These are phyloP conservation scores for Drosophila gaucha DNA, from an alignment of 2,888 invertebrate species.

Conservation along the genomic window DNA sequence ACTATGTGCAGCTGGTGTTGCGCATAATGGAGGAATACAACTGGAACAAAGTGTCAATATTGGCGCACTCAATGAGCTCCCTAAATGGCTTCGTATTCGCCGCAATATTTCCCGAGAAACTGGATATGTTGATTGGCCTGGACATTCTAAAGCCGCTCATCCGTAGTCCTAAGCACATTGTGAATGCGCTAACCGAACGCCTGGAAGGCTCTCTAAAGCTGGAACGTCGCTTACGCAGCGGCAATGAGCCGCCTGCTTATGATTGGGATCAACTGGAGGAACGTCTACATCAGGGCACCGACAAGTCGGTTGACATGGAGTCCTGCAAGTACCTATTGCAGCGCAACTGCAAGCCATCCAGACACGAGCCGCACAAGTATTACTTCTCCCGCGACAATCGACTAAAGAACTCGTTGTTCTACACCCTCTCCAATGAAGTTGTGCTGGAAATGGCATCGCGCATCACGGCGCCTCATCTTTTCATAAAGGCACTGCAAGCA, in stretches of 20 bases:
- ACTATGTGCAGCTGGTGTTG: conserved; percentile 85
- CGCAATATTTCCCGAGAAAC: conserved; percentile 87
- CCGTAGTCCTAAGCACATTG: conserved; percentile 58
- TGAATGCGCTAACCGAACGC: conserved; percentile 83
- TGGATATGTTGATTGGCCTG: conserved; percentile 81
- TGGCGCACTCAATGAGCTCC: conserved; percentile 90
- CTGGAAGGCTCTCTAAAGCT: conserved; percentile 84
- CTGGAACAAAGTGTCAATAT: conserved; percentile 89
- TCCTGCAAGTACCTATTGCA: conserved; percentile 86
- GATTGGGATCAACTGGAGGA: conserved; percentile 87
- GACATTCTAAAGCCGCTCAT: conserved; percentile 81
- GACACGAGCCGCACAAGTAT: conserved; percentile 86
- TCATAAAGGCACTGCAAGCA: conserved; percentile 87
- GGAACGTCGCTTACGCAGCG: conserved; percentile 80
- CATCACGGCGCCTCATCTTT: conserved; percentile 88
- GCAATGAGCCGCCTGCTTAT: conserved; percentile 87
- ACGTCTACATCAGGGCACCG: conserved; percentile 86
- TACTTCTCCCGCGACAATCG: conserved; percentile 89
- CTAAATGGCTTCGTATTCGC: conserved; percentile 87
- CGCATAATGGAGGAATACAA: conserved; percentile 87
- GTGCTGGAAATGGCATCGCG: conserved; percentile 86
- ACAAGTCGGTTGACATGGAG: conserved; percentile 86
- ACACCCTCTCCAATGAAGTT: conserved; percentile 84
- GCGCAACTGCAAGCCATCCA: conserved; percentile 87
- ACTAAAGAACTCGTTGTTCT: conserved; percentile 85